Conservation (phyloP, 2,888 invertebrate species). For the Proisotoma minuta region DNA sequence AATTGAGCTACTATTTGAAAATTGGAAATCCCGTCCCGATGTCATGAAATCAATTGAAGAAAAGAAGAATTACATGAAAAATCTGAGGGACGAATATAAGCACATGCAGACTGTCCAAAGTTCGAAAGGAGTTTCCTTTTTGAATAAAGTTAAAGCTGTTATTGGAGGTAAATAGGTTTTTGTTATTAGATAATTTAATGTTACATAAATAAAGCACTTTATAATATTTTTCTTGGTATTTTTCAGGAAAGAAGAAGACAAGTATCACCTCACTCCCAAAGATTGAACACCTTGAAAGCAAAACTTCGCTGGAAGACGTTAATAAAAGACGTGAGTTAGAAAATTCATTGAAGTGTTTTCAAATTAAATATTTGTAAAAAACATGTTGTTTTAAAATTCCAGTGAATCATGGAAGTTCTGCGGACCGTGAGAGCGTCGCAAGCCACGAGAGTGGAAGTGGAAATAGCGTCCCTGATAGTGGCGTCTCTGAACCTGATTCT, state of each 20-base stretch:
- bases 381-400: not conserved
- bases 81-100: slow-evolving; percentile 76
- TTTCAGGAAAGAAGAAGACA: slow-evolving; percentile 10
- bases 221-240: not conserved
- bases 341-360: no score
- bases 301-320: not conserved
- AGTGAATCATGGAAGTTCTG: not conserved
- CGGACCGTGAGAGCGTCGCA: slow-evolving; percentile 20
- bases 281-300: not conserved
- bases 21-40: slow-evolving; percentile 81
- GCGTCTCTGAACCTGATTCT: slow-evolving; percentile 16
- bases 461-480: slow-evolving; percentile 14
- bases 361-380: not conserved
- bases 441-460: slow-evolving; percentile 15
- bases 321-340: not conserved
- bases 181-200: not conserved
- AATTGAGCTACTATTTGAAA: slow-evolving; percentile 77
- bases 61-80: slow-evolving; percentile 69
- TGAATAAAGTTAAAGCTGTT: slow-evolving; percentile 6
- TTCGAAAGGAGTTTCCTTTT: not conserved
- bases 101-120: slow-evolving; percentile 60
- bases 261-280: not conserved
- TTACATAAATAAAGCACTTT: not conserved
- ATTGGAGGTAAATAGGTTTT: not conserved
- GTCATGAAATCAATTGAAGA: slow-evolving; percentile 80